Percentiles rank a stretch among this genome's conserved stretches.
phyloP scores from a whole-genome alignment of 2,888 invertebrate species.

The Nymphalis c-album region DNA sequence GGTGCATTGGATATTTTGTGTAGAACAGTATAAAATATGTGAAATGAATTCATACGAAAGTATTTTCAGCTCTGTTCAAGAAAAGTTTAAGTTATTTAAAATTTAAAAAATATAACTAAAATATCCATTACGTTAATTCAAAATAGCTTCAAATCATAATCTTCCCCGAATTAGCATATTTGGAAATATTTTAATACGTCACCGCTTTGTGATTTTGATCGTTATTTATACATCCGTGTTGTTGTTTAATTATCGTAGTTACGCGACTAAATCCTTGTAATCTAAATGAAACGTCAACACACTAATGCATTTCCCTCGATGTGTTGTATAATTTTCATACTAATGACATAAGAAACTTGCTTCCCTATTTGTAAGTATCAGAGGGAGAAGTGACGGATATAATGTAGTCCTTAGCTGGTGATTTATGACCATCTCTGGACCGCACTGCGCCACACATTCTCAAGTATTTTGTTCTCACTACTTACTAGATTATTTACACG shows the following conservation, averaged over 20 bases:
- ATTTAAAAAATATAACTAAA: too few relatives aligned
- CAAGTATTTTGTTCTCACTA: slow-evolving; percentile 8
- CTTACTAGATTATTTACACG: not conserved
- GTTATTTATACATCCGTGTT: slow-evolving; percentile 10
- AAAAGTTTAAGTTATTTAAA: too few relatives aligned
- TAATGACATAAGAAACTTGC: slow-evolving; percentile 21
- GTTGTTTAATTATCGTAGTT: slow-evolving; percentile 4
- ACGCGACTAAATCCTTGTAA: slow-evolving; percentile 7
- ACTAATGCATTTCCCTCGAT: slow-evolving; percentile 4
- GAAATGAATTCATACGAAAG: too few relatives aligned
- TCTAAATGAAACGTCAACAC: slow-evolving; percentile 11
- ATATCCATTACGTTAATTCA: not conserved
- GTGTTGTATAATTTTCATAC: slow-evolving; percentile 15
- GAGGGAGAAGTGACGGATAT: slow-evolving; percentile 37
- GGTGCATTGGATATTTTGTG: too few relatives aligned
- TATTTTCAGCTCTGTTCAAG: too few relatives aligned
- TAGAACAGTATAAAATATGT: too few relatives aligned
- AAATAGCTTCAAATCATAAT: not conserved
- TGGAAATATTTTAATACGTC: not conserved
- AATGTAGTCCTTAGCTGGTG: slow-evolving; percentile 37
- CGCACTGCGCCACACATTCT: slow-evolving; percentile 10
- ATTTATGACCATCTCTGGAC: slow-evolving; percentile 35
- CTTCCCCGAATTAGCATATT: not conserved
- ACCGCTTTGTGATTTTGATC: slow-evolving; percentile 1
- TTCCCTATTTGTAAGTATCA: slow-evolving; percentile 20